These are phyloP conservation scores for Polietes domitor DNA, from an alignment of 2,888 invertebrate genomes.

Conservation along the genomic window DNA sequence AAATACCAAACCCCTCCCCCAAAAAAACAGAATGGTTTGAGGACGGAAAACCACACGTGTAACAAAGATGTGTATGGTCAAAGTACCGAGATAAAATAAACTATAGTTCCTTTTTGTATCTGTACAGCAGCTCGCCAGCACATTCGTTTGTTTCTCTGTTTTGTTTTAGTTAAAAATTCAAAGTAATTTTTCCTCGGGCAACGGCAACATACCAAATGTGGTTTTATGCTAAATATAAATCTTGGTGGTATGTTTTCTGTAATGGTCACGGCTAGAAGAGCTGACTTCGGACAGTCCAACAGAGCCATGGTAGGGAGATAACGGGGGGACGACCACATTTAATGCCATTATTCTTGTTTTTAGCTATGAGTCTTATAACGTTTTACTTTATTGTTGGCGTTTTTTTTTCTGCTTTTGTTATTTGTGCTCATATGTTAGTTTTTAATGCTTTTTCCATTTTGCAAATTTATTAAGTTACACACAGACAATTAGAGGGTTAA, in stretches of 20 bases:
- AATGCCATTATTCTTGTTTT: slow-evolving; percentile 54
- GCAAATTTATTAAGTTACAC: slow-evolving; percentile 54
- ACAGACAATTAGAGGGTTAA: slow-evolving; percentile 16
- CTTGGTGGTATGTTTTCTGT: slow-evolving; percentile 64
- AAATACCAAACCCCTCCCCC: slow-evolving; percentile 2
- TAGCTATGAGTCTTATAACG: slow-evolving; percentile 22
- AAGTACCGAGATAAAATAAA: slow-evolving; percentile 18
- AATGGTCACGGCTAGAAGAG: slow-evolving; percentile 36
- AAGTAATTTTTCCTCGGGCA: slow-evolving; percentile 65
- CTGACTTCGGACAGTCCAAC: no score
- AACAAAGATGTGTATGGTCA: neutral
- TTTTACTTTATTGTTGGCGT: neutral
- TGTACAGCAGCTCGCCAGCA: neutral
- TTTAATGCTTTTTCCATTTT: slow-evolving; percentile 44
- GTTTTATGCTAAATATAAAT: slow-evolving; percentile 68
- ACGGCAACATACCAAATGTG: slow-evolving; percentile 64
- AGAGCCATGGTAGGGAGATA: no score
- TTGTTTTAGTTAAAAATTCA: slow-evolving; percentile 58
- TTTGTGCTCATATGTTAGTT: slow-evolving; percentile 44
- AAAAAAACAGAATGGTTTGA: slow-evolving; percentile 1
- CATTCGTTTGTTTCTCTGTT: neutral
- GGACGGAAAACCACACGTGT: slow-evolving; percentile 11
- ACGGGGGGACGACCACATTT: slow-evolving; percentile 42
- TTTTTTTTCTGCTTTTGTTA: no score
- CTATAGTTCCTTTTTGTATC: slow-evolving; percentile 41